Percentiles rank a stretch among this genome's conserved stretches.
Evolutionary conservation across 2,113 vertebrate species (phyloP).

Genomic region (Oceanodroma tethys): DNA sequence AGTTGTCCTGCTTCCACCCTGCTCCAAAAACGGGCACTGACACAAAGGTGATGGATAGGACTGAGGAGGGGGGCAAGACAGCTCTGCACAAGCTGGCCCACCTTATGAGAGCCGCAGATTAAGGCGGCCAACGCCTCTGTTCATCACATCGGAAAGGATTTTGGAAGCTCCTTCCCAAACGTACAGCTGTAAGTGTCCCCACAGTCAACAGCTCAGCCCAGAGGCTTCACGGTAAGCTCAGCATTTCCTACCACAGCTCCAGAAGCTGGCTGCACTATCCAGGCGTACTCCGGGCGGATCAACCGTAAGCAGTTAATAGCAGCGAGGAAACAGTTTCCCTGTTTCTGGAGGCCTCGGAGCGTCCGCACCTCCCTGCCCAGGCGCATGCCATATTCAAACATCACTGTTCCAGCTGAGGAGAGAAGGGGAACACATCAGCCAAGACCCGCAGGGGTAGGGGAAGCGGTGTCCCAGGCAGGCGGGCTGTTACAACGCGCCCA

Average conservation of each 20-base stretch:
- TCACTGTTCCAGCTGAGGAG: constrained; percentile 85
- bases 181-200: accelerated
- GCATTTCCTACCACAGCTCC: constrained; percentile 78
- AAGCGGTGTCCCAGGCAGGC: accelerated
- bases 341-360: constrained; percentile 86
- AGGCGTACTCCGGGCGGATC: constrained; percentile 91
- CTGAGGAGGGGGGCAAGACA: background rate
- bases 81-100: background rate
- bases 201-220: background rate
- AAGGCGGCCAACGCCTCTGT: accelerated
- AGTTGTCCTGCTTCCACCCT: background rate
- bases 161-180: background rate
- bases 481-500: background rate
- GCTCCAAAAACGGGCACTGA: background rate
- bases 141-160: background rate
- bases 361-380: constrained; percentile 91
- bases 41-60: accelerated
- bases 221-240: background rate
- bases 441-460: background rate
- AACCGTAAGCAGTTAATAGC: constrained; percentile 91
- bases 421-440: background rate
- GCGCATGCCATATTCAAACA: constrained; percentile 95
- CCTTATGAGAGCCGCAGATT: background rate
- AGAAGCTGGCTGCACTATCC: constrained; percentile 89
- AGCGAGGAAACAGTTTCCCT: constrained; percentile 90